Evolutionary conservation across 2,797 vertebrate genomes (phyloP).

Genomic region (Clarias pachynema): DNA sequence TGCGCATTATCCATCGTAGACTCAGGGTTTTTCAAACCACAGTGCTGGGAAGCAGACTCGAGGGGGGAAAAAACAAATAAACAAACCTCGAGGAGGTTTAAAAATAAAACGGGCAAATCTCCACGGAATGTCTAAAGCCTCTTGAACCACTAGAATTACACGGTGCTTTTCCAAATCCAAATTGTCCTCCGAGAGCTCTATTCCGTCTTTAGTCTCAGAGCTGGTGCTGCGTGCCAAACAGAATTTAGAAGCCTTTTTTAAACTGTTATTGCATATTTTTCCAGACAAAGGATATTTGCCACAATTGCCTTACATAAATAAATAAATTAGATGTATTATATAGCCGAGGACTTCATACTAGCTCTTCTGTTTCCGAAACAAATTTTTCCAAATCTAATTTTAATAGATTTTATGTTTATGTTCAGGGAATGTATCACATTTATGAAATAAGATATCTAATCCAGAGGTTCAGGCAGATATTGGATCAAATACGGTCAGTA

Average conservation of each 20-base stretch:
- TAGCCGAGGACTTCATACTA: not conserved
- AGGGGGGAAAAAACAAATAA: slow-evolving; percentile 1
- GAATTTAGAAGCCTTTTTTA: not conserved
- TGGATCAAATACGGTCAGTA: no score
- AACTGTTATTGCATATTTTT: not conserved
- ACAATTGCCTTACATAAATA: no score
- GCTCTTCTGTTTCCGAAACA: not conserved
- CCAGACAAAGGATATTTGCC: not conserved
- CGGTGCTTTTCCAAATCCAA: not conserved
- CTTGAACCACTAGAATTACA: slow-evolving; percentile 7
- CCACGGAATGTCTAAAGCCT: slow-evolving; percentile 10
- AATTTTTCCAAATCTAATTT: not conserved
- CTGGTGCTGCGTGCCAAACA: not conserved
- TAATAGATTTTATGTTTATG: not conserved
- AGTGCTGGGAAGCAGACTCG: not conserved
- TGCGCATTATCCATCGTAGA: not conserved
- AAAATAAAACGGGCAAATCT: slow-evolving; percentile 11
- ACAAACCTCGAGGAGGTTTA: not conserved
- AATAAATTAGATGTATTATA: no score
- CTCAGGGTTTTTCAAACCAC: not conserved
- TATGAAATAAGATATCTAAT: no score
- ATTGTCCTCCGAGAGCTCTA: not conserved
- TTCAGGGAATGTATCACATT: no score
- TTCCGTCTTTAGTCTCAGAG: not conserved
- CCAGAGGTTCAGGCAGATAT: no score